These are phyloP conservation scores for Sminthopsis crassicaudata DNA, from an alignment of 2,113 vertebrate genomes.

Conservation along the genomic window DNA sequence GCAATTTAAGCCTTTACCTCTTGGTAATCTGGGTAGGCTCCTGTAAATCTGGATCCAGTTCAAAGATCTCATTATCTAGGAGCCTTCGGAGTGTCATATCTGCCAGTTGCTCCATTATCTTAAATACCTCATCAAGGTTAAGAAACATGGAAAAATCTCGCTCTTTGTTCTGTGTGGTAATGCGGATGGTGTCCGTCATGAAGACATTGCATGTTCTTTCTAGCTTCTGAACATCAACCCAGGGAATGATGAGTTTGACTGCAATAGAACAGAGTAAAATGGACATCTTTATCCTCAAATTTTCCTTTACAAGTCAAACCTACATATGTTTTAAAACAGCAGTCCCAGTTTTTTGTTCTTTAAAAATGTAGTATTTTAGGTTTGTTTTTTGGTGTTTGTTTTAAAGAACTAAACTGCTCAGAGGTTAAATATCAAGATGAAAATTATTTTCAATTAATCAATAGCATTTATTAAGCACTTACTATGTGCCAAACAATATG, in stretches of 20 bases:
- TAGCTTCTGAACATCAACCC: conserved; percentile 94
- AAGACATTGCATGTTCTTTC: conserved; percentile 93
- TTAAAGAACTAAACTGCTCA: not conserved
- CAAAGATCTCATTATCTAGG: conserved; percentile 94
- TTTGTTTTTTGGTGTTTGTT: not conserved
- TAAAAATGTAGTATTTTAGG: not conserved
- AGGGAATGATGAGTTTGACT: conserved; percentile 96
- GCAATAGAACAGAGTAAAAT: conserved; percentile 51
- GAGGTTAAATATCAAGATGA: not conserved
- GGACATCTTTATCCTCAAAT: not conserved
- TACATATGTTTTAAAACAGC: not conserved
- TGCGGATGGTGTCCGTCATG: conserved; percentile 91
- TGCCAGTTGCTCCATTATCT: conserved; percentile 94
- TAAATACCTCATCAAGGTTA: conserved; percentile 90
- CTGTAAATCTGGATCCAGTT: conserved; percentile 92
- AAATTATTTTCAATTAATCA: not conserved
- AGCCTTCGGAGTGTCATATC: conserved; percentile 94
- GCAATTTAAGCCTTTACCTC: conserved; percentile 83
- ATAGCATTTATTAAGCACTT: not conserved
- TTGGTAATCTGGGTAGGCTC: conserved; percentile 94
- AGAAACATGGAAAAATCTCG: conserved; percentile 98
- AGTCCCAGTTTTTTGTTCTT: not conserved
- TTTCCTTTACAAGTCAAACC: not conserved
- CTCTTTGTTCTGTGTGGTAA: conserved; percentile 90
- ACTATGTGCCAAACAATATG: not conserved